phyloP scores from a whole-genome alignment of 2,888 invertebrate species.

The Caenorhabditis doughertyi region DNA sequence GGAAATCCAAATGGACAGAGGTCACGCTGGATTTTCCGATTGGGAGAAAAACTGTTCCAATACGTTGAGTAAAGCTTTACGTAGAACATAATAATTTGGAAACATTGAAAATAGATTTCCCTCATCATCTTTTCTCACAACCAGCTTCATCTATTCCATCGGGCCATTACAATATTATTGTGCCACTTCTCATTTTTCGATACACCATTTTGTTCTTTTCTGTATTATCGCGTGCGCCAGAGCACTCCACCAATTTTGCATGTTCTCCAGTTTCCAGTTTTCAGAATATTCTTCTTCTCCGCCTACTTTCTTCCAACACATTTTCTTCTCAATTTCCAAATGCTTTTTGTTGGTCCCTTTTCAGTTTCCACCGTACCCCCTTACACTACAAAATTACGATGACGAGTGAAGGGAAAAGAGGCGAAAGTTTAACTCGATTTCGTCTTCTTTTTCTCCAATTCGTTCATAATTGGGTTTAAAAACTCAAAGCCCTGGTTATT shows the following conservation, averaged over 20 bases:
- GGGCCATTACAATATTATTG: background rate
- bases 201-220: background rate
- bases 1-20: background rate
- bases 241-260: constrained; percentile 45
- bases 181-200: background rate
- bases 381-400: background rate
- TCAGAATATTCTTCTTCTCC: background rate
- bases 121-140: no score
- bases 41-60: no score
- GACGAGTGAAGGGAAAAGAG: background rate
- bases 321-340: constrained; percentile 18
- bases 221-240: constrained; percentile 42
- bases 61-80: no score
- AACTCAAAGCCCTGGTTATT: background rate
- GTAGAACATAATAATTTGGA: no score
- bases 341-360: background rate
- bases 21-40: no score
- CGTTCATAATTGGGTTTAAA: constrained; percentile 47
- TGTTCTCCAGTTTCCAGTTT: constrained; percentile 36
- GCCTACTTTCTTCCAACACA: background rate
- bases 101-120: no score
- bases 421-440: constrained; percentile 52
- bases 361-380: constrained; percentile 19
- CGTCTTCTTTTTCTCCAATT: background rate
- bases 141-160: no score